These are phyloP conservation scores for Philereme vetulata DNA, from an alignment of 2,888 invertebrate species.

Conservation along the genomic window DNA sequence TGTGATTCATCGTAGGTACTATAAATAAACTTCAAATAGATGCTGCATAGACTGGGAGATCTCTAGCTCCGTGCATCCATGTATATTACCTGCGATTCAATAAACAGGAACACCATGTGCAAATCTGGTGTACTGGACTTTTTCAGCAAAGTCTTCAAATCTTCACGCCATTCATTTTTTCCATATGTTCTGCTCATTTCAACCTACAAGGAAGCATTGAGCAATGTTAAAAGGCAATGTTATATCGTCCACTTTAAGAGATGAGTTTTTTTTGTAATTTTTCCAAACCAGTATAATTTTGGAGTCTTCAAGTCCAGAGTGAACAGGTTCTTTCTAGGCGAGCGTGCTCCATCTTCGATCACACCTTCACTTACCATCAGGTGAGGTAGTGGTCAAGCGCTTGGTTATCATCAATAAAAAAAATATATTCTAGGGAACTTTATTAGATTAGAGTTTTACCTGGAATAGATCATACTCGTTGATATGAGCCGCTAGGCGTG, in stretches of 20 bases:
- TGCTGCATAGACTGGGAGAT: too few species aligned
- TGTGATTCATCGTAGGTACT: too few species aligned
- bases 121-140: conserved; percentile 93
- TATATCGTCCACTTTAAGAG: not conserved
- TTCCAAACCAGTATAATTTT: too few species aligned
- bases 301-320: too few species aligned
- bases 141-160: conserved; percentile 91
- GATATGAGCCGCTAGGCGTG: conserved; percentile 95
- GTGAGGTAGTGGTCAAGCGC: too few species aligned
- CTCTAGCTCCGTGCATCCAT: too few species aligned
- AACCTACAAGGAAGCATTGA: conserved; percentile 82
- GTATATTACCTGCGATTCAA: conserved; percentile 90
- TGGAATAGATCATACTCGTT: conserved; percentile 95
- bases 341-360: too few species aligned
- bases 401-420: too few species aligned
- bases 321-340: too few species aligned
- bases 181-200: conserved; percentile 95
- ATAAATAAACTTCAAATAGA: too few species aligned
- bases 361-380: too few species aligned
- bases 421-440: not conserved
- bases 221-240: too few species aligned
- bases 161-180: conserved; percentile 94
- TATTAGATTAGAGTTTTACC: conserved; percentile 44
- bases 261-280: not conserved
- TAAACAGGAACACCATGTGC: conserved; percentile 95